These are phyloP conservation scores for Pionites leucogaster DNA, from an alignment of 2,113 vertebrate species.

Conservation along the genomic window DNA sequence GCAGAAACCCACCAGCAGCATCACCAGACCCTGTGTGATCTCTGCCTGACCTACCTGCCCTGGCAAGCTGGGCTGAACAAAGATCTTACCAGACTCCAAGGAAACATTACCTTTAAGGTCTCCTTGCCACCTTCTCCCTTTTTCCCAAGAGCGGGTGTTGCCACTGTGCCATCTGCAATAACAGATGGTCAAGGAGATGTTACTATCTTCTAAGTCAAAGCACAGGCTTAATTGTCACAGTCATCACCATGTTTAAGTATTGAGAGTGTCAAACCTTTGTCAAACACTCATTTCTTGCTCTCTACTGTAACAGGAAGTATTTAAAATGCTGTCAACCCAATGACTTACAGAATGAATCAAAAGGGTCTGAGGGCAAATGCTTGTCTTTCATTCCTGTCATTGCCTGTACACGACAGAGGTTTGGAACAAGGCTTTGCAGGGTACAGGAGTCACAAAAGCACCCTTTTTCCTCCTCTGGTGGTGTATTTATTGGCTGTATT, in stretches of 20 bases:
- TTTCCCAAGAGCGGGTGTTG: neutral
- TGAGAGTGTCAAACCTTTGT: neutral
- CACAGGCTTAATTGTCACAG: neutral
- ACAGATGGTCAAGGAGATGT: neutral
- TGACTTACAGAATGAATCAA: neutral
- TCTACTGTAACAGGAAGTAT: neutral
- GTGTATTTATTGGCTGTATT: neutral
- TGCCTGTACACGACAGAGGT: fast-evolving
- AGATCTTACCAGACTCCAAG: neutral
- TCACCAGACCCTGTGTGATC: neutral
- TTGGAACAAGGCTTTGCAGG: neutral
- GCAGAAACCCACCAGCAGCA: neutral
- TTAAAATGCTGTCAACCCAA: neutral
- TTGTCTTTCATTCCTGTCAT: neutral
- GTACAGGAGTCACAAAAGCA: neutral
- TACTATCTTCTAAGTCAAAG: neutral
- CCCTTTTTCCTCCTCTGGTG: neutral
- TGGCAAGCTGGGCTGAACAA: neutral
- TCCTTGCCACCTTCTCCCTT: neutral
- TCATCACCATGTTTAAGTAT: neutral
- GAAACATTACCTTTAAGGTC: neutral
- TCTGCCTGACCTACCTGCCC: neutral
- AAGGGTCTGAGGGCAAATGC: neutral
- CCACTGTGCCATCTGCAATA: neutral
- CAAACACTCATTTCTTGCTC: neutral